Evolutionary conservation across 1,140 invertebrate genomes (phyloP), one percentile per base, ranked within the genome.

Genomic region (Holotrichia oblita): DNA sequence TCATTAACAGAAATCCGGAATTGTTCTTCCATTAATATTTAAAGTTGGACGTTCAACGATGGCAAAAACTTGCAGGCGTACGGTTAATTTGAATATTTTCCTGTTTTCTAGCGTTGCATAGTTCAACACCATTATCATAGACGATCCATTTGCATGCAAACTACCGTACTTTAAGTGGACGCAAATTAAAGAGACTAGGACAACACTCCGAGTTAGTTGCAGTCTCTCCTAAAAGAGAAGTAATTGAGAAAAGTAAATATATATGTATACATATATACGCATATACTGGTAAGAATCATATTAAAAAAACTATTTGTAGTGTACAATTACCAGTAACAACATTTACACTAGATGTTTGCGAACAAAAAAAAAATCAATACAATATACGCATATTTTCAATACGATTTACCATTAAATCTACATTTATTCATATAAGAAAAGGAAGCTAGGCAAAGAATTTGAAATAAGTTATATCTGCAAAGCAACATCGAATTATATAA

Each of bases 1-100:
- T 69, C 61, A 69, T 69, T 69, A 69, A 69, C 61, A 69, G 61
- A 69, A 69, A 69, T 69, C 61, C 27, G 61, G 61, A 69, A 69
- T 69, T 69, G 61, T 69, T 69, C 20, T 69, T 34, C 17, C 24
- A 69, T 69, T 69, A 69, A 69, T 27, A 27, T 27, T 22, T 69
- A 27, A 69, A 69, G 22, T 69, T 22, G 22, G 61, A 69, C 17
- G 22, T 34, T 9, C 61, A 69, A 12, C 61, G 24, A 12, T 3
- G 44, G 61, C 61, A 69, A 69, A 69, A 69, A 69, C 61, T 69
- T 3, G 20, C 61, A 27, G 27, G 61, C 61, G 61, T 27, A 69
- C 61, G 20, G 20, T 69, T 69, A 69, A 69, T 69, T 69, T 69
- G 61, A 69, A 69, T 69, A 69, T 69, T 10, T 69, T 69, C 61